These are phyloP conservation scores for Drosophila antonietae DNA, from an alignment of 2,888 invertebrate genomes.

Conservation along the genomic window DNA sequence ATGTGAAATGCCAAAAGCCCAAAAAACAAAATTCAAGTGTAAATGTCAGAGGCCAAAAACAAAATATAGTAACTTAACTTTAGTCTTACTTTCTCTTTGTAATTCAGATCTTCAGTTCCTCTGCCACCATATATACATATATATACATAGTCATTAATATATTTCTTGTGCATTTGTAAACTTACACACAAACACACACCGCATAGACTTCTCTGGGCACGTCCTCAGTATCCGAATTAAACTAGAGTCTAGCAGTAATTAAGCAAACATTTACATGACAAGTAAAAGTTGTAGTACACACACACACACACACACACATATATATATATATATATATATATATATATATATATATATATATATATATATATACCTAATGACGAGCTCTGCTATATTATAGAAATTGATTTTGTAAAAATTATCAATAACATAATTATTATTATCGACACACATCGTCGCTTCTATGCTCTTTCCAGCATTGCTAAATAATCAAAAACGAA, in stretches of 20 bases:
- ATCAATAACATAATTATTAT: background rate
- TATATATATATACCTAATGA: constrained; percentile 4
- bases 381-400: constrained; percentile 13
- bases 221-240: constrained; percentile 20
- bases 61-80: background rate
- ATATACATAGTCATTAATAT: background rate
- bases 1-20: constrained; percentile 7
- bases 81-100: background rate
- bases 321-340: no score
- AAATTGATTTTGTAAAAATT: constrained; percentile 18
- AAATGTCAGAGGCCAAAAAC: background rate
- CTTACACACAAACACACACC: constrained; percentile 24
- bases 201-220: constrained; percentile 45
- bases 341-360: background rate
- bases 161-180: constrained; percentile 62
- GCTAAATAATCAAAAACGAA: background rate
- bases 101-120: constrained; percentile 13
- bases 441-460: constrained; percentile 1
- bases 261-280: constrained; percentile 28
- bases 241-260: constrained; percentile 46
- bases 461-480: constrained; percentile 26
- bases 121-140: background rate
- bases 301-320: background rate
- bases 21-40: background rate
- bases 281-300: constrained; percentile 9